phyloP scores from a whole-genome alignment of 2,113 vertebrate species.

The Calidris pugnax region DNA sequence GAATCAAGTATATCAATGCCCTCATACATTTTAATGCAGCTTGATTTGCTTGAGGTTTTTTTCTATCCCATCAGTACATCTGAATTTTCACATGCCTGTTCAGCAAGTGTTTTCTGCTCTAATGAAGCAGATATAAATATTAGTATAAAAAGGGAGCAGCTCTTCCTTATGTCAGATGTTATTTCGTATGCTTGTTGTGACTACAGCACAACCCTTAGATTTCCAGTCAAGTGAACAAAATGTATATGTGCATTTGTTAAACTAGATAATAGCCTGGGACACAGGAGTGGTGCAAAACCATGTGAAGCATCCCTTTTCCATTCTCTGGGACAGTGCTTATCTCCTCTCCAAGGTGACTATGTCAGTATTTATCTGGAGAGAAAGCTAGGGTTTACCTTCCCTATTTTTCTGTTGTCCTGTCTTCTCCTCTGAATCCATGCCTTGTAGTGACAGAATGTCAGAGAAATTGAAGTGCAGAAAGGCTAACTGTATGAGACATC shows the following conservation, averaged over 20 bases:
- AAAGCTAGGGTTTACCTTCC: not conserved
- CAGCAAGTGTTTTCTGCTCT: not conserved
- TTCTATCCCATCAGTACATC: not conserved
- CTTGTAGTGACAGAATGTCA: not conserved
- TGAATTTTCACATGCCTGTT: not conserved
- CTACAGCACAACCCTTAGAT: not conserved
- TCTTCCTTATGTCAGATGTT: not conserved
- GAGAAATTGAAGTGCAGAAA: not conserved
- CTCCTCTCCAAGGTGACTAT: not conserved
- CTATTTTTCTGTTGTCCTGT: not conserved
- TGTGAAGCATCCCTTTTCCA: not conserved
- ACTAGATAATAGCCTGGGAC: not conserved
- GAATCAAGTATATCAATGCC: not conserved
- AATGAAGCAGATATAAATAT: not conserved
- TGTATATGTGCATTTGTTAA: not conserved
- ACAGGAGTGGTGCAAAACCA: not conserved
- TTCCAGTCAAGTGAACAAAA: not conserved
- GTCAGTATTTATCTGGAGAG: not conserved
- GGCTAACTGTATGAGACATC: not conserved
- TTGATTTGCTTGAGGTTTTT: not conserved
- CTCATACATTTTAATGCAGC: not conserved
- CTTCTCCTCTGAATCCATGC: not conserved
- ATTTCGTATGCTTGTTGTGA: not conserved
- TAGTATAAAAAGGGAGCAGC: not conserved
- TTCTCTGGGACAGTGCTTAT: not conserved